phyloP scores from a whole-genome alignment of 2,888 invertebrate species.

The Meiosimyza platycephala region DNA sequence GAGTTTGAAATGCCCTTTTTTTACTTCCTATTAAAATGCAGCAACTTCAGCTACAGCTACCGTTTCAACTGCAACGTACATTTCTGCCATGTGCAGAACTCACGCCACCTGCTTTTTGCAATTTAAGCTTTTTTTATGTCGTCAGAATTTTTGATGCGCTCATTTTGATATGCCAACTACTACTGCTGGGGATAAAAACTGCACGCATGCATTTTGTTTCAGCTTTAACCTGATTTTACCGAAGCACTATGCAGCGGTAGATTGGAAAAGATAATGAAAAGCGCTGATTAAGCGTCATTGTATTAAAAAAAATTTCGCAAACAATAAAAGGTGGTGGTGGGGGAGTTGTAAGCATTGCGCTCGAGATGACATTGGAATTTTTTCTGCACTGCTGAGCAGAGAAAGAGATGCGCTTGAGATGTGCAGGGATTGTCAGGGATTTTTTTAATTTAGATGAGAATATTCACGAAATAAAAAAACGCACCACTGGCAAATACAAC shows the following conservation, averaged over 20 bases:
- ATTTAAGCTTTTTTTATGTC: constrained; percentile 18
- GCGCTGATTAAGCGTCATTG: constrained; percentile 14
- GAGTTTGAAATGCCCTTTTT: background rate
- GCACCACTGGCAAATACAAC: no score
- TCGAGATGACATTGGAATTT: no score
- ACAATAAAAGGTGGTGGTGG: background rate
- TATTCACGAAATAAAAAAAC: no score
- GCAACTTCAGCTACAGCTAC: background rate
- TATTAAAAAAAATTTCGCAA: background rate
- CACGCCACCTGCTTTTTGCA: background rate
- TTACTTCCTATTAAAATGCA: background rate
- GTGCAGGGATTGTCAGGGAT: no score
- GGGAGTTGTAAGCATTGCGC: no score
- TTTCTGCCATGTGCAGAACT: background rate
- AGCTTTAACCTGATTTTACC: background rate
- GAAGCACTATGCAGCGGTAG: background rate
- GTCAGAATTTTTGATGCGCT: constrained; percentile 20
- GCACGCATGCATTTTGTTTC: background rate
- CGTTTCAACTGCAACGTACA: background rate
- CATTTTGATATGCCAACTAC: background rate
- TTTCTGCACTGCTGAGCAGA: no score
- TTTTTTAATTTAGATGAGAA: no score
- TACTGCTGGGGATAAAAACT: background rate
- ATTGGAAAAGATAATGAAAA: constrained; percentile 7
- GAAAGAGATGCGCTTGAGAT: no score